Percentiles rank a stretch among this genome's conserved stretches.
These are phyloP conservation scores for Percina caprodes DNA, from an alignment of 2,113 vertebrate genomes.

Conservation along the genomic window DNA sequence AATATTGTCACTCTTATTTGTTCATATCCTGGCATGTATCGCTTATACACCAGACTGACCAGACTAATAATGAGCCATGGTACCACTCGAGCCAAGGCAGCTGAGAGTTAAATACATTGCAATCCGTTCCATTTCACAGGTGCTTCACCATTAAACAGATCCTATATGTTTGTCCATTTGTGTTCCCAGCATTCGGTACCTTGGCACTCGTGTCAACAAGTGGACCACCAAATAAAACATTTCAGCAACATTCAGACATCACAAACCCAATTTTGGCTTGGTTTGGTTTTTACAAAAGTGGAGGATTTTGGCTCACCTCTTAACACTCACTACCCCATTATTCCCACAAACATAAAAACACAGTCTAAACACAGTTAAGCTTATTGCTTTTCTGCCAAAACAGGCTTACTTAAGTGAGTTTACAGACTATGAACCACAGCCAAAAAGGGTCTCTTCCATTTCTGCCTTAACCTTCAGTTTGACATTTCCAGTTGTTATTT, in stretches of 20 bases:
- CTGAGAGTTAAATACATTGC: constrained; percentile 16
- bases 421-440: neutral
- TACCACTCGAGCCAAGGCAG: constrained; percentile 27
- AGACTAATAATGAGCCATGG: constrained; percentile 26
- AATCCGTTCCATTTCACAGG: constrained; percentile 26
- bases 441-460: neutral
- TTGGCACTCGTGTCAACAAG: neutral
- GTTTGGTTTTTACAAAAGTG: neutral
- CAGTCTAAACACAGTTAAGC: neutral
- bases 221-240: neutral
- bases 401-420: neutral
- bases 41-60: constrained; percentile 13
- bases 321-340: neutral
- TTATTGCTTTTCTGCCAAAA: neutral
- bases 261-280: neutral
- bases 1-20: neutral
- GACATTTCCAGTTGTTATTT: neutral
- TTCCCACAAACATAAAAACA: neutral
- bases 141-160: constrained; percentile 5
- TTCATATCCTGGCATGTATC: constrained; percentile 19
- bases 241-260: neutral
- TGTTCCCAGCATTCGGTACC: neutral
- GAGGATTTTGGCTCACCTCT: neutral
- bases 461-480: constrained; percentile 4
- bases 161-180: neutral